Base-by-base conservation (phyloP, 2,797 vertebrate genomes). In the Craterocephalus amniculus region DNA sequence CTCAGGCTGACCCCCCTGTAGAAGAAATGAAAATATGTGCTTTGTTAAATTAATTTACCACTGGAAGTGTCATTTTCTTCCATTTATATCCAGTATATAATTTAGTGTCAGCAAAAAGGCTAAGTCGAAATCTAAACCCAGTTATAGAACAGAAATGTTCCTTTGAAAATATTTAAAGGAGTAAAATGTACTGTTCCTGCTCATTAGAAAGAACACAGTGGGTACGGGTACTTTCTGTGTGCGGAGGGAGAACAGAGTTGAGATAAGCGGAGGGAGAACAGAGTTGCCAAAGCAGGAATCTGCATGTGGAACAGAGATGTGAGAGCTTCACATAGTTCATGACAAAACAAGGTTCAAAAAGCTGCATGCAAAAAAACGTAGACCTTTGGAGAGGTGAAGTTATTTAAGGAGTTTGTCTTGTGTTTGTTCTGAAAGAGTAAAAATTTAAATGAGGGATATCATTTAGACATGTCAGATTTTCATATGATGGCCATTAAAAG, bases 1-100 rank as follows among this genome's bases (percentile, higher is more conserved):
- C 35, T 98, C 97, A 76, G 94, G 87, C 87, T 92, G 94, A 63
- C 95, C 95, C 72, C 91, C 94, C 97, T 98, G 91, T 56, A 40
- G 24, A 83, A 87, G 67, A 29, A 60, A 59, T 70, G 34, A 10
- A 63, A 1, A 51, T 20, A 24, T 24, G 20, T 24, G 48, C 16
- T 51, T 69, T 8, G 22, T 51, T 54, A 31, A 13, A 29, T 4
- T 70, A n/a, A 48, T 35, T 45, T 10, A 40, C 2, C 3, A 4
- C 8, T 69, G 49, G 70, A 2, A 24, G 40, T 0, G 10, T 63
- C 13, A 0, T 54, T 63, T 31, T 40, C n/a, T 29, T 9, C 16
- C 20, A 34, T 58, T 22, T n/a, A 29, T 1, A n/a, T 65, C 26
- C 31, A 68, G 62, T 40, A 56, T 16, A 32, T 36, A n/a, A 72